Conservation (phyloP, 2,888 invertebrate genomes). For the Eilema griseolum region DNA sequence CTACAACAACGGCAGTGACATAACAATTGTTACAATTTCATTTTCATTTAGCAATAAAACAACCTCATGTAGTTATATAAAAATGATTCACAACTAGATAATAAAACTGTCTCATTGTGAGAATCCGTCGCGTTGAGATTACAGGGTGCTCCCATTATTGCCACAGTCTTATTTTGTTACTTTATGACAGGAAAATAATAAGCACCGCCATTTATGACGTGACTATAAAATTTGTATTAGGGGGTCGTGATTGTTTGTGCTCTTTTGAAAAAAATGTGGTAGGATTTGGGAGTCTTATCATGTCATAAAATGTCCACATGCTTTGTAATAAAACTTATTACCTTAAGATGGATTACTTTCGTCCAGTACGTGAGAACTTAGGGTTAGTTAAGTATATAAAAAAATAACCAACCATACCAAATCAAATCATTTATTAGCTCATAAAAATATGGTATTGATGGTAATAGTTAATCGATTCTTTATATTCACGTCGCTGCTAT, state of each 20-base stretch:
- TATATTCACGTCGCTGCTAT: no score
- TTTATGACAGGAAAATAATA: conserved; percentile 85
- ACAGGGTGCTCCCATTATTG: conserved; percentile 77
- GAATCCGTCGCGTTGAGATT: conserved; percentile 64
- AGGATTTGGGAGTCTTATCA: conserved; percentile 15
- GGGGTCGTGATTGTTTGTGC: conserved; percentile 56
- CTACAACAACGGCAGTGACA: conserved; percentile 22
- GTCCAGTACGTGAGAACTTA: not conserved
- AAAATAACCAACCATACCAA: no score
- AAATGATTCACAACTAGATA: conserved; percentile 76
- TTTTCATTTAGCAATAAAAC: conserved; percentile 73
- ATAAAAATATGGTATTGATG: no score
- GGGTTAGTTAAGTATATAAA: no score
- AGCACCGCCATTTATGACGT: conserved; percentile 75
- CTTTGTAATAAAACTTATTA: not conserved
- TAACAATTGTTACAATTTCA: conserved; percentile 53
- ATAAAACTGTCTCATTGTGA: conserved; percentile 70
- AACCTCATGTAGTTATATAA: conserved; percentile 71
- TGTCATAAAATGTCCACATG: conserved; percentile 26
- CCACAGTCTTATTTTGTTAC: conserved; percentile 82
- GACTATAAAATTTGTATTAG: conserved; percentile 76
- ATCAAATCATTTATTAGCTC: no score
- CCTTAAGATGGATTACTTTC: not conserved
- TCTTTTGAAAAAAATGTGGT: conserved; percentile 31
- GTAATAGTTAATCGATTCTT: no score